Evolutionary conservation across 1,140 invertebrate species (phyloP), one percentile per base, ranked within the genome.

Genomic region (Agrilus planipennis): DNA sequence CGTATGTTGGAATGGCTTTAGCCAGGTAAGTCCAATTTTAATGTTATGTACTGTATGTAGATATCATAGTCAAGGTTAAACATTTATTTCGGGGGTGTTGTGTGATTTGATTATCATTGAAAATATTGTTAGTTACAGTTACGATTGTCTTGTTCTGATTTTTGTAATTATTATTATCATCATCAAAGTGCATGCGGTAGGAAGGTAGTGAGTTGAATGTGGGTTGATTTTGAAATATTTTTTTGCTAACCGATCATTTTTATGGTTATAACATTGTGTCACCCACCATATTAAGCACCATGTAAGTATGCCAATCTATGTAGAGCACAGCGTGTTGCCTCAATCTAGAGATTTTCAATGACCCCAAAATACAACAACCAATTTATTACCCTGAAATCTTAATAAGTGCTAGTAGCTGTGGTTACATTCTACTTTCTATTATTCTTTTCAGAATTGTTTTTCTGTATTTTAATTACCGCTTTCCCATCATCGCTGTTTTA

Each of bases 321-420:
- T 51, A 44, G 50, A 51, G 50, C 50, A 51, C 44, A 44, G 43
- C 44, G 45, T 39, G 49, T 51, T 51, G 49, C 49, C 46, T 51
- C 49, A 49, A 49, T 48, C 41, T 40, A 51, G 46, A 51, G 44
- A 51, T 51, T 51, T 51, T 51, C 50, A 51, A 51, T 51, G 50
- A 51, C 50, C 50, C 44, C 46, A 51, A 51, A 51, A 51, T 51
- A 37, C 49, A n/a, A n/a, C n/a, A n/a, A n/a, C n/a, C n/a, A n/a
- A n/a, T n/a, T n/a, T n/a, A n/a, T n/a, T n/a, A n/a, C n/a, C n/a
- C n/a, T n/a, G n/a, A n/a, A n/a, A n/a, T n/a, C n/a, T n/a, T n/a
- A n/a, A n/a, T n/a, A n/a, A n/a, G n/a, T n/a, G n/a, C n/a, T n/a
- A n/a, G n/a, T n/a, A n/a, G n/a, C n/a, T n/a, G n/a, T n/a, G n/a